These are phyloP conservation scores for Pocillopora verrucosa DNA, from an alignment of 64 coral and sea anemone genomes.

Conservation along the genomic window DNA sequence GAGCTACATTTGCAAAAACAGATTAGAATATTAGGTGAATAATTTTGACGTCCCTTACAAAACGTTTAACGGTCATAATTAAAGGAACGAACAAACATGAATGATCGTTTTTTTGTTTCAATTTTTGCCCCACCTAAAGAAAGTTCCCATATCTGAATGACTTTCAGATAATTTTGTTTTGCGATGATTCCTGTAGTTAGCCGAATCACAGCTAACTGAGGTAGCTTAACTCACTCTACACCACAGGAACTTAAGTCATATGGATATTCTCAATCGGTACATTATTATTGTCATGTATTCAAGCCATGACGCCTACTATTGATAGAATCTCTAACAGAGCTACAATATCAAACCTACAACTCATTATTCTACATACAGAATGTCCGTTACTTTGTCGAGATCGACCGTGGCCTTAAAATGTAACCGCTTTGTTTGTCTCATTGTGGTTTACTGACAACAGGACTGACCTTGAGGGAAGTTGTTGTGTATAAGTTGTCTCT, in stretches of 20 bases:
- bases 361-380: slow-evolving; percentile 44
- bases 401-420: not conserved
- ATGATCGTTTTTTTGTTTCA: not conserved
- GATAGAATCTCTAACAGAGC: slow-evolving; percentile 43
- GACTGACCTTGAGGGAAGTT: not conserved
- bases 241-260: slow-evolving; percentile 26
- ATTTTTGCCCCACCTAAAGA: not conserved
- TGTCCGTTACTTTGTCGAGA: slow-evolving; percentile 10
- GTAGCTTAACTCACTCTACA: slow-evolving; percentile 12
- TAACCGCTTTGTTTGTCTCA: not conserved
- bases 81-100: not conserved
- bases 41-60: not conserved
- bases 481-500: not conserved
- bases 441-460: not conserved
- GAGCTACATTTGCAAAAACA: not conserved
- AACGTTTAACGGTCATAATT: not conserved
- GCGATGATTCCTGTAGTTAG: not conserved
- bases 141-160: not conserved
- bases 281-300: slow-evolving; percentile 49
- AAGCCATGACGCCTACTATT: slow-evolving; percentile 53
- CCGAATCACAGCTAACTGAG: slow-evolving; percentile 24
- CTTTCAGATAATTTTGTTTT: not conserved
- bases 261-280: slow-evolving; percentile 41
- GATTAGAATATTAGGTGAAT: not conserved
- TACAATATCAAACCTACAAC: slow-evolving; percentile 3